Percentiles rank a stretch among this genome's conserved stretches.
These are phyloP conservation scores for Mallateleia sp. DNA, from an alignment of 2,888 invertebrate species.

Conservation along the genomic window DNA sequence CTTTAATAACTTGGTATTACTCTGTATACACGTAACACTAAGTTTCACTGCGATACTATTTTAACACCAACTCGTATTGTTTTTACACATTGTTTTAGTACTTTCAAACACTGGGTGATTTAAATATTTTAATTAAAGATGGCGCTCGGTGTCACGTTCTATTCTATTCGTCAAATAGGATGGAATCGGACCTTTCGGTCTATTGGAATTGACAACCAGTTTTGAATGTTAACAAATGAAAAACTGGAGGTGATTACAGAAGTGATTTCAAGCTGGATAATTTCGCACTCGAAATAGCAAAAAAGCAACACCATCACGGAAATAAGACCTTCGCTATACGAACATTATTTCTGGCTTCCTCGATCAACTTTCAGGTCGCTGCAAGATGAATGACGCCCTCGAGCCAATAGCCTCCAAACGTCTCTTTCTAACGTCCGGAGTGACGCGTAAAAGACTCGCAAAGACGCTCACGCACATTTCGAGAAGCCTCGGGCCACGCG, in stretches of 20 bases:
- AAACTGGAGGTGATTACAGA: not conserved
- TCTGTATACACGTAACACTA: no score
- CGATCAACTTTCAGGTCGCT: conserved; percentile 55
- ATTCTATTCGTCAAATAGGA: no score
- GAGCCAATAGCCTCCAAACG: conserved; percentile 63
- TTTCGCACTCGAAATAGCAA: conserved; percentile 16
- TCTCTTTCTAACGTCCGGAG: conserved; percentile 53
- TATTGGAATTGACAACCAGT: no score
- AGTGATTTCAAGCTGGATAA: not conserved
- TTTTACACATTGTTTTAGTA: no score
- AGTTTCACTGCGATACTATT: no score
- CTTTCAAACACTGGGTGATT: no score
- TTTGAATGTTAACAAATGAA: not conserved
- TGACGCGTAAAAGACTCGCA: conserved; percentile 50
- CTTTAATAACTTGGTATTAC: no score
- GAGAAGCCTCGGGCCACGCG: conserved; percentile 35
- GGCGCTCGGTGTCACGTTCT: no score
- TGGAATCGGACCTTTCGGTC: no score
- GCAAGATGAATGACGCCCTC: conserved; percentile 67
- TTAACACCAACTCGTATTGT: no score
- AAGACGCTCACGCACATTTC: conserved; percentile 54
- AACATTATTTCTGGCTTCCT: conserved; percentile 56
- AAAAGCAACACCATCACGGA: conserved; percentile 34
- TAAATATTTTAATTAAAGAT: not conserved
- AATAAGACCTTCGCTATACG: conserved; percentile 39